Evolutionary conservation across 2,113 vertebrate genomes (phyloP), one percentile per base, ranked within the genome.

Genomic region (Lichenostomus cassidix): DNA sequence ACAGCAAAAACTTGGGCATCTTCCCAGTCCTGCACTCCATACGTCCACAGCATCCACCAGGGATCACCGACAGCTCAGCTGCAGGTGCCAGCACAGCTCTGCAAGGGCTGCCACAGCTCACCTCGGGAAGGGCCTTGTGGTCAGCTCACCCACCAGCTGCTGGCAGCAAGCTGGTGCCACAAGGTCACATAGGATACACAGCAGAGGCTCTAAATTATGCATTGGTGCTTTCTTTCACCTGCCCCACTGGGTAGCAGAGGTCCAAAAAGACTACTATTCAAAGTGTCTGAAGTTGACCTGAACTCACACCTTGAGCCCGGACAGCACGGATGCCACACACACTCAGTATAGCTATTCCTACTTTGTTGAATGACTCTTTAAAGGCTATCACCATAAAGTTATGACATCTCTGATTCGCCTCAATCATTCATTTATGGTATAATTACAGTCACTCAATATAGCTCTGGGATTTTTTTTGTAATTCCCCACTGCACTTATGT

Each of bases 121-220:
- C 25, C 46, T 69, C 8, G 2, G n/a, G 29, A 65, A 55, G 28
- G 9, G 64, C 24, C 31, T 71, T 0, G 0, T 8, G 41, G 62
- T 52, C 74, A 87, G 19, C 50, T 49, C 41, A 10, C 41, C 37
- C 6, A 19, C 22, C 4, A 2, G 47, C 1, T 24, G n/a, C 80
- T 70, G 55, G 27, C 63, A 76, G 55, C 27, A 39, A 35, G 15
- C 5, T 9, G 25, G 5, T 37, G 35, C 68, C 3, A 4, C 56
- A 50, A 42, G n/a, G 41, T 64, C 44, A 50, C 0, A 1, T 0
- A 47, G 27, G 27, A 56, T 13, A 82, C 7, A 5, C 8, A 31
- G 37, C 46, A 76, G 24, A 67, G 29, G 18, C 28, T 83, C 71
- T 25, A 11, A 63, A 16, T 31, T 49, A 12, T 1, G 33, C 50